Conservation (phyloP, 2,888 invertebrate species). For the Synanthedon tipuliformis region DNA sequence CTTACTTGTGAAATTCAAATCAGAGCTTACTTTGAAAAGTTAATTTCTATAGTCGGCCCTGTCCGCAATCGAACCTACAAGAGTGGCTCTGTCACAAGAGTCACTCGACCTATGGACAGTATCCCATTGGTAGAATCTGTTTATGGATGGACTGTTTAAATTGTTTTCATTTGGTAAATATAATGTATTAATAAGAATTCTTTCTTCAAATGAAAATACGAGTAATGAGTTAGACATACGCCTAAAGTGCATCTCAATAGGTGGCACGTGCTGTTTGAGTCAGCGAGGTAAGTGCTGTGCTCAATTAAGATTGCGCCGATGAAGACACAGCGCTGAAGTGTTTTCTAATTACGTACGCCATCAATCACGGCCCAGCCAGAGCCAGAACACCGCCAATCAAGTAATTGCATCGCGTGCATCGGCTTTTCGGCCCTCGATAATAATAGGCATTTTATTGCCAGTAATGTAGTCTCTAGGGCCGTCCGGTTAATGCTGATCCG, state of each 20-base stretch:
- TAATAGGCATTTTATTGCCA: slow-evolving; percentile 70
- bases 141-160: too few relatives aligned
- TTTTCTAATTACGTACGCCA: slow-evolving; percentile 69
- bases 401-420: slow-evolving; percentile 71
- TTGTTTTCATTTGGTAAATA: too few relatives aligned
- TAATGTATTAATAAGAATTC: too few relatives aligned
- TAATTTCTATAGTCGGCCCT: too few relatives aligned
- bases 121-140: too few relatives aligned
- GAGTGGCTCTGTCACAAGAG: too few relatives aligned
- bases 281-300: slow-evolving; percentile 62
- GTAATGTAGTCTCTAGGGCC: slow-evolving; percentile 70
- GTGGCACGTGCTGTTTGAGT: slow-evolving; percentile 57
- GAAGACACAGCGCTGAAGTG: slow-evolving; percentile 68
- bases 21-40: too few relatives aligned
- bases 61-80: too few relatives aligned
- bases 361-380: slow-evolving; percentile 59
- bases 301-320: slow-evolving; percentile 64
- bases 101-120: too few relatives aligned
- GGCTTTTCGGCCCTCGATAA: slow-evolving; percentile 69
- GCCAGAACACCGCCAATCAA: slow-evolving; percentile 68
- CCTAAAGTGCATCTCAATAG: background rate
- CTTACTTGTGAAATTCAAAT: too few relatives aligned
- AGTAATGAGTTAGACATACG: slow-evolving; percentile 2
- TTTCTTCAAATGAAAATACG: too few relatives aligned
- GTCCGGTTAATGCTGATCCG: slow-evolving; percentile 46